Evolutionary conservation across 2,113 vertebrate genomes (phyloP).

Genomic region (human (Homo sapiens)): GRCh38 chr3:114707001-114707500

Average conservation of each 20-base stretch:
- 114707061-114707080: constrained; percentile 81
- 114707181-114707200: constrained; percentile 77
- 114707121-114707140: constrained; percentile 81
- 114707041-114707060: constrained; percentile 80
- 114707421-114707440: not conserved
- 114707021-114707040: constrained; percentile 72
- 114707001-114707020: constrained; percentile 69
- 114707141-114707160: constrained; percentile 79
- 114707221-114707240: constrained; percentile 55
- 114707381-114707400: not conserved
- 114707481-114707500: not conserved
- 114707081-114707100: constrained; percentile 77
- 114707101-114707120: constrained; percentile 77
- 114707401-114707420: not conserved
- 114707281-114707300: constrained; percentile 15
- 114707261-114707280: constrained; percentile 38
- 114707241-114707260: constrained; percentile 67
- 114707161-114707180: constrained; percentile 79
- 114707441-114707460: not conserved
- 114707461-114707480: not conserved
- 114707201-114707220: constrained; percentile 66
- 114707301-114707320: not conserved
- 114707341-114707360: not conserved
- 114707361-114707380: not conserved
- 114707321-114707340: not conserved